Percentiles rank a stretch among this genome's conserved stretches.
phyloP scores from a whole-genome alignment of 2,888 invertebrate genomes.

The Apamea sordens region DNA sequence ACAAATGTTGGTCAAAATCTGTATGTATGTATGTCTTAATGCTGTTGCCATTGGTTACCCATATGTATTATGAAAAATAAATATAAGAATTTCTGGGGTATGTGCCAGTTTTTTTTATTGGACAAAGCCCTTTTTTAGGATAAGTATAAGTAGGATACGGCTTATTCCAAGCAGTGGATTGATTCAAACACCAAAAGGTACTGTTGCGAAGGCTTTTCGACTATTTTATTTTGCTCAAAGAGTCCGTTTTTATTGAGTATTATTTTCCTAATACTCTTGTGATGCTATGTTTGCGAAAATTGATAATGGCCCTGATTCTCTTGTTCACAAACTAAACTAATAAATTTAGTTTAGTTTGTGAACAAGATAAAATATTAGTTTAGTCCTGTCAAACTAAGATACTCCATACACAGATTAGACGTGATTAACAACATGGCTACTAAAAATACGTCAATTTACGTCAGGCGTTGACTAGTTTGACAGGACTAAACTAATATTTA shows the following conservation, averaged over 20 bases:
- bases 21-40: not conserved
- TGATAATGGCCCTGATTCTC: no score
- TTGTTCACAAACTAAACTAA: no score
- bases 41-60: not conserved
- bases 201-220: not conserved
- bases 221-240: not conserved
- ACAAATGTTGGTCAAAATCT: not conserved
- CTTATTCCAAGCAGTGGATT: constrained; percentile 7
- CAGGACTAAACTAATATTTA: no score
- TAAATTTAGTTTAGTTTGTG: no score
- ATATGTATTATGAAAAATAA: not conserved
- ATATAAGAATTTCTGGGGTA: not conserved
- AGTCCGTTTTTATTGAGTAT: not conserved
- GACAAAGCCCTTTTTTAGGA: not conserved
- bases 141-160: not conserved
- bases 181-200: constrained; percentile 1
- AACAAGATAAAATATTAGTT: no score
- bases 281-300: not conserved
- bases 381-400: no score
- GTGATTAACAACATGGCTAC: no score
- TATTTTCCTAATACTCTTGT: not conserved
- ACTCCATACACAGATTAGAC: no score
- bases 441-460: no score
- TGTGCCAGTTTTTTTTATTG: not conserved
- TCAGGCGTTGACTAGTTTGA: no score